phyloP scores from a whole-genome alignment of 2,888 invertebrate species.

The Disparrhopalites patrizii region DNA sequence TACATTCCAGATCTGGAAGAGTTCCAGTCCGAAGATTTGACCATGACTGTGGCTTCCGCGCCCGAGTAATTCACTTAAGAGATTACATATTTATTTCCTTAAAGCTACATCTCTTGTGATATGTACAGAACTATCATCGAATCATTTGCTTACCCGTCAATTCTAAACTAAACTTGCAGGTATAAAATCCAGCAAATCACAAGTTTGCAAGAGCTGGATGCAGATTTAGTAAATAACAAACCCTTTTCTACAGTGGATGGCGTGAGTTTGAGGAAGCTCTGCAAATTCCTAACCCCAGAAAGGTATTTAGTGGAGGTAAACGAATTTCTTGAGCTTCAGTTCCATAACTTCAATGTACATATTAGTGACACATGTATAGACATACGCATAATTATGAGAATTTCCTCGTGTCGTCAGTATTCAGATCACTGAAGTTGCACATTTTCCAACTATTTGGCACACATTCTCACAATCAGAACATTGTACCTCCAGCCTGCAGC shows the following conservation, averaged over 20 bases:
- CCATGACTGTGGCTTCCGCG: constrained; percentile 44
- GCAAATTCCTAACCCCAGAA: constrained; percentile 44
- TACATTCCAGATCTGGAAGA: constrained; percentile 47
- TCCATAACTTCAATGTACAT: not conserved
- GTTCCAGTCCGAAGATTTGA: constrained; percentile 44
- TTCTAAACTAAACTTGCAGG: too few species aligned
- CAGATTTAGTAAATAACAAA: constrained; percentile 43
- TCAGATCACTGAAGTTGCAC: too few species aligned
- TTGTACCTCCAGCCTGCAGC: not conserved
- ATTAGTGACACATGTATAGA: too few species aligned
- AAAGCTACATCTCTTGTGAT: too few species aligned
- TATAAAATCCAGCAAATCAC: constrained; percentile 45
- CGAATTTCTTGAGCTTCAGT: not conserved
- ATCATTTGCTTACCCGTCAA: not conserved
- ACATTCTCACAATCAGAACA: not conserved
- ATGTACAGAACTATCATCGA: too few species aligned
- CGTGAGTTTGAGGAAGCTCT: constrained; percentile 40
- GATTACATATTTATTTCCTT: not conserved
- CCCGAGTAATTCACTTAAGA: too few species aligned
- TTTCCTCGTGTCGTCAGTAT: too few species aligned
- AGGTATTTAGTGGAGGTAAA: constrained; percentile 41
- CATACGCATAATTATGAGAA: too few species aligned
- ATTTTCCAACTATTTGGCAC: too few species aligned
- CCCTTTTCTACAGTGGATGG: constrained; percentile 46
- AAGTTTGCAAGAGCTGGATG: constrained; percentile 47